Evolutionary conservation across 2,113 vertebrate species (phyloP).

Genomic region (Vanacampus margaritifer): DNA sequence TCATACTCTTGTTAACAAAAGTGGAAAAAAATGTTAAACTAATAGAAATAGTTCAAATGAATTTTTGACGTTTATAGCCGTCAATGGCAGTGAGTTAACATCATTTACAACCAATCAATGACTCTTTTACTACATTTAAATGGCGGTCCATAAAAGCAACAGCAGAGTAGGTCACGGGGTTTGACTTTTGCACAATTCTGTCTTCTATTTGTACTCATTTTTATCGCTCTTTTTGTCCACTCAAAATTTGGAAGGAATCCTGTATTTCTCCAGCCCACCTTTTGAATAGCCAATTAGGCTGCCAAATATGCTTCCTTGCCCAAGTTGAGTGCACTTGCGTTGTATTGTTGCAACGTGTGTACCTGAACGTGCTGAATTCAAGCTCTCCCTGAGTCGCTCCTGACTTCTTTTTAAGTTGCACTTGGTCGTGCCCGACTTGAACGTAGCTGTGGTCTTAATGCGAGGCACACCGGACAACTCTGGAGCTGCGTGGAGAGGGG

Average conservation of each 20-base stretch:
- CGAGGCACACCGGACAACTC: slow-evolving; percentile 68
- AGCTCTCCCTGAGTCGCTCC: slow-evolving; percentile 80
- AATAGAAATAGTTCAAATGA: too few species aligned
- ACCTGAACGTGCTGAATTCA: slow-evolving; percentile 84
- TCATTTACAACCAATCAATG: not conserved
- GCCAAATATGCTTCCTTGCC: not conserved
- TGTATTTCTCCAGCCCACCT: not conserved
- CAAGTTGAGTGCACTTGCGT: not conserved
- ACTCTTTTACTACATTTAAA: not conserved
- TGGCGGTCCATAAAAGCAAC: too few species aligned
- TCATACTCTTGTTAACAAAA: too few species aligned
- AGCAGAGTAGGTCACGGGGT: not conserved
- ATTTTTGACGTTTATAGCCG: too few species aligned
- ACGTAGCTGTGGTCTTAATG: slow-evolving; percentile 87
- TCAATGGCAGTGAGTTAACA: too few species aligned
- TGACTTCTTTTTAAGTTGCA: slow-evolving; percentile 89
- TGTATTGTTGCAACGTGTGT: slow-evolving; percentile 43
- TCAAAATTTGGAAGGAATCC: not conserved
- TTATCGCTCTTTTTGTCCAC: not conserved
- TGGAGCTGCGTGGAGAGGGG: slow-evolving; percentile 57
- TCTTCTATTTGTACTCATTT: not conserved
- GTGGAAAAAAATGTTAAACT: too few species aligned
- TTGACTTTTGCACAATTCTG: not conserved
- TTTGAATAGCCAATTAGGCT: not conserved
- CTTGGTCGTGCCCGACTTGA: slow-evolving; percentile 86